Percentiles rank a stretch among this genome's conserved stretches.
Evolutionary conservation across 1,140 invertebrate genomes (phyloP).

Genomic region (Drosophila kikkawai): DNA sequence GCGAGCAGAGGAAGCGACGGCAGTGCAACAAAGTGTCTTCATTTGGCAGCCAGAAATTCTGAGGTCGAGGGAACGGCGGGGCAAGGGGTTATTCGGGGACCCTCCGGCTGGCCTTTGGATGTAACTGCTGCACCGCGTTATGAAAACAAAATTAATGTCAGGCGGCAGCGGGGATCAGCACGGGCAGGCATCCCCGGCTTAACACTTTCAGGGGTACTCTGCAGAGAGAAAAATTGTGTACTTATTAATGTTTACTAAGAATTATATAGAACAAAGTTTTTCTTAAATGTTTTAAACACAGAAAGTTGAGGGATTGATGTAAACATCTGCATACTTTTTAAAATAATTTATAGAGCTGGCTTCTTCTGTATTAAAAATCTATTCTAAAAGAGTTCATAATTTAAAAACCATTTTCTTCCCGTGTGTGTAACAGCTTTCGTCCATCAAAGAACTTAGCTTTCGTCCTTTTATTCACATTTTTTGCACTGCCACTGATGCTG

Average conservation of each 20-base stretch:
- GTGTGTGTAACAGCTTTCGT: constrained; percentile 59
- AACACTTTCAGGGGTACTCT: background rate
- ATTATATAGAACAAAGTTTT: background rate
- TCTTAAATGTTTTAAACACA: background rate
- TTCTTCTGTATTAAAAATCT: background rate
- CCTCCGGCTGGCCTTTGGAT: constrained; percentile 31
- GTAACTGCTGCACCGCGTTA: constrained; percentile 61
- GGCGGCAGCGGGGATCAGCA: constrained; percentile 37
- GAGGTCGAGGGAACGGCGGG: background rate
- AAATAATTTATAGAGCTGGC: background rate
- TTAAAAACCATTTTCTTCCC: background rate
- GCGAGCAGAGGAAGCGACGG: constrained; percentile 30
- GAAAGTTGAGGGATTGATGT: background rate
- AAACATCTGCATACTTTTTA: background rate
- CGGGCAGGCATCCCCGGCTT: constrained; percentile 1
- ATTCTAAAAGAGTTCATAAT: background rate
- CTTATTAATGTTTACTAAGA: background rate
- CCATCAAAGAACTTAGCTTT: constrained; percentile 75
- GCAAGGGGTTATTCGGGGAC: constrained; percentile 10
- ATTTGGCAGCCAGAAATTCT: constrained; percentile 54
- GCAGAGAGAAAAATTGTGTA: constrained; percentile 3
- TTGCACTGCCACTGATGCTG: constrained; percentile 19
- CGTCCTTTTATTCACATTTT: constrained; percentile 31
- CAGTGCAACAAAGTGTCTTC: constrained; percentile 75
- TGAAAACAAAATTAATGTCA: constrained; percentile 83